phyloP scores from a whole-genome alignment of 2,888 invertebrate genomes.

The Eueremaeus valkanovi region DNA sequence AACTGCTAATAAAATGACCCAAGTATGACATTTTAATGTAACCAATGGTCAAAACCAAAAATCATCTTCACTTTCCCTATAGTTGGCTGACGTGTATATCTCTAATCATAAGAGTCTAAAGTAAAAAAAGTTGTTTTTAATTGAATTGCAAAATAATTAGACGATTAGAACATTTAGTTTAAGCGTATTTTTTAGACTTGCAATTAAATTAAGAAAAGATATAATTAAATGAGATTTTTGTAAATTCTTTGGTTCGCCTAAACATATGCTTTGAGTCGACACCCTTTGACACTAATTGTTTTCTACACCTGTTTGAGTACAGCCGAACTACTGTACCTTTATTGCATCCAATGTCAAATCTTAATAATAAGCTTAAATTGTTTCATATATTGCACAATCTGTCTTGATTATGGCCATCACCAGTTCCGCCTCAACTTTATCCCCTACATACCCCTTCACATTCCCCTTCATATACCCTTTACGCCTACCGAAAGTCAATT shows the following conservation, averaged over 20 bases:
- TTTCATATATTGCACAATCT: neutral
- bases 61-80: no score
- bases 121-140: no score
- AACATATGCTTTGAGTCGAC: neutral
- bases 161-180: neutral
- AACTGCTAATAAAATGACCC: no score
- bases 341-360: neutral
- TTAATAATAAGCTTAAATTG: neutral
- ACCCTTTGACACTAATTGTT: constrained; percentile 30
- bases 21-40: no score
- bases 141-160: no score
- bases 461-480: constrained; percentile 32
- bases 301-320: neutral
- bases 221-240: neutral
- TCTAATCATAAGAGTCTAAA: no score
- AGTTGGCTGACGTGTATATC: no score
- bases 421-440: constrained; percentile 24
- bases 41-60: no score
- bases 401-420: neutral
- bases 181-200: no score
- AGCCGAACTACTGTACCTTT: neutral
- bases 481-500: constrained; percentile 25
- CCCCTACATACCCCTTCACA: constrained; percentile 24
- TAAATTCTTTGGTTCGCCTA: neutral
- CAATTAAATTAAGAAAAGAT: no score